A percentile compares a stretch with the other conserved stretches of the same genome.
phyloP scores from a whole-genome alignment of 2,113 vertebrate species.

The Psilopogon haemacephalus region DNA sequence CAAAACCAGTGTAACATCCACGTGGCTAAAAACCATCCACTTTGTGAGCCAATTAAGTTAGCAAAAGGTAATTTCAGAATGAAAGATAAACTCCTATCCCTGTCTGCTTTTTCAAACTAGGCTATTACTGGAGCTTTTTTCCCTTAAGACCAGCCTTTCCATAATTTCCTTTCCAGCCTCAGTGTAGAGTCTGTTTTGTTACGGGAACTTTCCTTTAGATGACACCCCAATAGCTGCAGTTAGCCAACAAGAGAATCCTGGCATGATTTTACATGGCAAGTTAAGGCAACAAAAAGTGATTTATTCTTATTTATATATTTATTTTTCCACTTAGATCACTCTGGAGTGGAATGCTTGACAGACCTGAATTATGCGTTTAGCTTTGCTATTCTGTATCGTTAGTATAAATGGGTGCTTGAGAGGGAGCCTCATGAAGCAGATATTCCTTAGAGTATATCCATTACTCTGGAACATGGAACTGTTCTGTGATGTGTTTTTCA shows the following conservation, averaged over 20 bases:
- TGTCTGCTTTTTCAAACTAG: background rate
- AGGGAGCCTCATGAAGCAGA: background rate
- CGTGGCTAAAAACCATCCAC: background rate
- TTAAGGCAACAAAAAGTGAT: background rate
- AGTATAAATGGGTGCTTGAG: background rate
- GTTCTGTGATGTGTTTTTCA: background rate
- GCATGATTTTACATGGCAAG: background rate
- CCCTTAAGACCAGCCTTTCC: background rate
- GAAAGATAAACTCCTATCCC: background rate
- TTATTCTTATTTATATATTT: background rate
- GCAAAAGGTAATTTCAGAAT: background rate
- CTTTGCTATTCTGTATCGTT: background rate
- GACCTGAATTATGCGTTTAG: background rate
- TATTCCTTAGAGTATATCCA: background rate
- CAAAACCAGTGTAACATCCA: background rate
- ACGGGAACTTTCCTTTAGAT: background rate
- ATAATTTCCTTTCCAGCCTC: background rate
- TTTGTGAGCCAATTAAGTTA: background rate
- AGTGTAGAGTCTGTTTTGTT: background rate
- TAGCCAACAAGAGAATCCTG: background rate
- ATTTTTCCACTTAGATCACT: background rate
- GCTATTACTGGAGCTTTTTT: background rate
- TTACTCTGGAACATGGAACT: background rate
- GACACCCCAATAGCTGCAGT: background rate
- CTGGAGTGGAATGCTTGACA: background rate